Percentiles rank a stretch among this genome's conserved stretches.
Evolutionary conservation across 2,797 vertebrate genomes (phyloP).

Genomic region (Moxostoma hubbsi): DNA sequence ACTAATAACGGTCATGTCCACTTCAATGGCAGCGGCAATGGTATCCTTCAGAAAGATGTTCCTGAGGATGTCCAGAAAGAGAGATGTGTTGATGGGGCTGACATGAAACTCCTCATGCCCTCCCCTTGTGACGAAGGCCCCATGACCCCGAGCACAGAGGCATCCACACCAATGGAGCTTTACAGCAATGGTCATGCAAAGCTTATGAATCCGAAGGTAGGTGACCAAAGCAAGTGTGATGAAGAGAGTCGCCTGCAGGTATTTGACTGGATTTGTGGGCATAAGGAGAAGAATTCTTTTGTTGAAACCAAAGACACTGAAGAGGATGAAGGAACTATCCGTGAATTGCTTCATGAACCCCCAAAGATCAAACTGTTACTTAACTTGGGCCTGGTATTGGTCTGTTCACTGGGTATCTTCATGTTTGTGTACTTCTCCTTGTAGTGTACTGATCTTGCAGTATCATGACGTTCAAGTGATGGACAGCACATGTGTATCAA

Average conservation of each 20-base stretch:
- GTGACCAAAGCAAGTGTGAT: slow-evolving; percentile 61
- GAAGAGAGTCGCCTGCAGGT: slow-evolving; percentile 73
- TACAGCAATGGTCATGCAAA: slow-evolving; percentile 81
- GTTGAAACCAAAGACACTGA: slow-evolving; percentile 71
- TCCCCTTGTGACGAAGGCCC: slow-evolving; percentile 76
- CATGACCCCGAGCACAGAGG: slow-evolving; percentile 81
- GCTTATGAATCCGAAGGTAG: slow-evolving; percentile 72
- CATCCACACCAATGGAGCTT: slow-evolving; percentile 83
- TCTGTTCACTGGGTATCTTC: slow-evolving; percentile 91
- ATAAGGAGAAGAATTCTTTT: slow-evolving; percentile 77
- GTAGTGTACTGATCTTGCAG: slow-evolving; percentile 69
- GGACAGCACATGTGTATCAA: slow-evolving; percentile 54
- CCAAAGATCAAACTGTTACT: slow-evolving; percentile 86
- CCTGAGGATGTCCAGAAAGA: slow-evolving; percentile 77
- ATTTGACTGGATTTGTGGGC: slow-evolving; percentile 89
- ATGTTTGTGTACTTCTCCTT: slow-evolving; percentile 98
- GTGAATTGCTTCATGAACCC: slow-evolving; percentile 91
- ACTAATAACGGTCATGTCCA: slow-evolving; percentile 72
- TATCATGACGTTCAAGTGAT: slow-evolving; percentile 15
- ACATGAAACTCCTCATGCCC: slow-evolving; percentile 86
- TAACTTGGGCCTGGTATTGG: slow-evolving; percentile 84
- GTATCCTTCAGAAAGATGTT: slow-evolving; percentile 74
- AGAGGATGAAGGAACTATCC: slow-evolving; percentile 81
- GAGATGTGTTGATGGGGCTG: slow-evolving; percentile 76
- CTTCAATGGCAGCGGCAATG: slow-evolving; percentile 59